These are phyloP conservation scores for Cephus spinipes DNA, from an alignment of 2,888 invertebrate species.

Conservation along the genomic window DNA sequence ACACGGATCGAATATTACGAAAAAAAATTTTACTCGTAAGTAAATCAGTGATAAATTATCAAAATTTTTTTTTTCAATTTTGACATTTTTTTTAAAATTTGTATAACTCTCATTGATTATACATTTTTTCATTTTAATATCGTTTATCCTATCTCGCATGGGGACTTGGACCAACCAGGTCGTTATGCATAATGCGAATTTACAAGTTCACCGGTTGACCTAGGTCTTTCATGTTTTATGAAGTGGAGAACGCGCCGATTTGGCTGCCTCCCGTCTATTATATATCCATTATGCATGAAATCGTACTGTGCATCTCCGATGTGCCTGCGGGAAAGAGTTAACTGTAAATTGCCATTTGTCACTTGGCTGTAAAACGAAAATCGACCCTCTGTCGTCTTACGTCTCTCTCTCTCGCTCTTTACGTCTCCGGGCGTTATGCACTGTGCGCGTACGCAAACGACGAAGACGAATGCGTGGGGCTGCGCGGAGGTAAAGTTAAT, in stretches of 20 bases:
- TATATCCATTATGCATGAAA: not conserved
- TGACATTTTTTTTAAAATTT: not conserved
- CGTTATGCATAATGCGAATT: not conserved
- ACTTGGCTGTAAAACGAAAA: not conserved
- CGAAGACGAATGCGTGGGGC: not conserved
- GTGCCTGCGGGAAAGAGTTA: not conserved
- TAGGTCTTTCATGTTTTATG: not conserved
- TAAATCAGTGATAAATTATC: not conserved
- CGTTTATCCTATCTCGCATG: not conserved
- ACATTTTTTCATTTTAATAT: not conserved
- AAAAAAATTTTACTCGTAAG: not conserved
- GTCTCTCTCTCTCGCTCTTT: not conserved
- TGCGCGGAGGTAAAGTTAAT: slow-evolving; percentile 12
- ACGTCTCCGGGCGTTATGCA: not conserved
- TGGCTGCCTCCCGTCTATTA: not conserved
- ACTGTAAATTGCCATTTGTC: not conserved
- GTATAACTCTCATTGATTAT: not conserved
- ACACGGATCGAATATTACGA: no score
- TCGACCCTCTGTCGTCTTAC: not conserved
- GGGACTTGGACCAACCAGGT: not conserved
- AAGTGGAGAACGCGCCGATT: not conserved
- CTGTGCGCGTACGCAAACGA: not conserved
- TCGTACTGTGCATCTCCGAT: not conserved
- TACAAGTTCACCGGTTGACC: not conserved
- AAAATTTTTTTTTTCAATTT: not conserved